These are phyloP conservation scores for Diaprepes abbreviatus DNA, from an alignment of 2,888 invertebrate species.

Conservation along the genomic window DNA sequence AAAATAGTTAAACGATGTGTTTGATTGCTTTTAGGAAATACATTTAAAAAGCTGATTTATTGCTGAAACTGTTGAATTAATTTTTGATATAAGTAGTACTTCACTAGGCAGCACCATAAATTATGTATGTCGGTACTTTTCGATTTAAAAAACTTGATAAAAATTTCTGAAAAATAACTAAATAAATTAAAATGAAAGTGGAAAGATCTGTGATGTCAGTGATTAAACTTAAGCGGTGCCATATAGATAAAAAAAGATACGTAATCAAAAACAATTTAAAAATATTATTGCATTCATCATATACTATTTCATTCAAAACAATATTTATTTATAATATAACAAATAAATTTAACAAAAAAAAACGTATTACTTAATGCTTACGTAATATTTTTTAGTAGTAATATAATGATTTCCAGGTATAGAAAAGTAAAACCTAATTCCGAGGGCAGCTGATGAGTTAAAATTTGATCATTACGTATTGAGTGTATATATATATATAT, in stretches of 20 bases:
- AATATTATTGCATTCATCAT: background rate
- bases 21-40: no score
- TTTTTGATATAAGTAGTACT: no score
- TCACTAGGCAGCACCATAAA: no score
- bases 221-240: background rate
- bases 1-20: no score
- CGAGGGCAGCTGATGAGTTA: background rate
- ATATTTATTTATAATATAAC: no score
- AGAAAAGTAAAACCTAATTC: no score
- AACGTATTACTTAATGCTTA: background rate
- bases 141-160: background rate
- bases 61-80: no score
- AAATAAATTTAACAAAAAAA: background rate
- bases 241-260: conserved; percentile 1
- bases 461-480: background rate
- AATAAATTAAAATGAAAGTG: background rate
- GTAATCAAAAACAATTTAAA: background rate
- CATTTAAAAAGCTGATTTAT: no score
- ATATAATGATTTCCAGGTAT: no score
- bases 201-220: background rate
- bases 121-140: no score
- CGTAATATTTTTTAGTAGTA: background rate
- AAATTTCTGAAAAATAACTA: background rate
- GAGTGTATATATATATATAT: no score
- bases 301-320: background rate